Percentiles rank a stretch among this genome's conserved stretches.
Evolutionary conservation across 2,888 invertebrate genomes (phyloP).

Genomic region (Diaphora mendica): DNA sequence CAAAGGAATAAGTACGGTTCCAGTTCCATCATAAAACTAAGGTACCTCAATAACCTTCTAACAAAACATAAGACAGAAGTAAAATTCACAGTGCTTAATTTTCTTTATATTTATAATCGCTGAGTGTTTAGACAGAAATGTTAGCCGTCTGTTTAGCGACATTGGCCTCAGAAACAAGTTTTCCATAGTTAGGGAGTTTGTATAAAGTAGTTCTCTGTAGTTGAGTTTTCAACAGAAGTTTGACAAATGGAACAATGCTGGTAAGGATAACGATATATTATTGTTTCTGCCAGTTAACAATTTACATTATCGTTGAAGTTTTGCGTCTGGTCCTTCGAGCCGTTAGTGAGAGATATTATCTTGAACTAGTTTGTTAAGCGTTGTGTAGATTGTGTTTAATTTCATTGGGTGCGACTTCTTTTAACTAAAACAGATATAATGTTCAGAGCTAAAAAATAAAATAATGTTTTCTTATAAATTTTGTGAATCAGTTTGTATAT

Average conservation of each 20-base stretch:
- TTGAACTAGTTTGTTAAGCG: neutral
- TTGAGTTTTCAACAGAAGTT: slow-evolving; percentile 38
- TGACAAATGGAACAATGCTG: slow-evolving; percentile 35
- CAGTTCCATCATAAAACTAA: neutral
- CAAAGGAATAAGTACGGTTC: too few relatives aligned
- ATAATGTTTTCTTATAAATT: too few relatives aligned
- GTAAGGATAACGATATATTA: slow-evolving; percentile 30
- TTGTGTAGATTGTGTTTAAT: neutral
- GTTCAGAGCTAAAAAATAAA: neutral
- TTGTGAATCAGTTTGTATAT: too few relatives aligned
- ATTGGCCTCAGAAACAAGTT: neutral
- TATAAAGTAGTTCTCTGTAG: slow-evolving; percentile 28
- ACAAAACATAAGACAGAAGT: neutral
- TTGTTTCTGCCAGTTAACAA: slow-evolving; percentile 42
- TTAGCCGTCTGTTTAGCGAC: neutral
- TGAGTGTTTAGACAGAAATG: neutral
- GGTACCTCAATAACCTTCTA: neutral
- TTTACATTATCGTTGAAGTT: slow-evolving; percentile 32
- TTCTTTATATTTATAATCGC: neutral
- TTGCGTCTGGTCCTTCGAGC: neutral
- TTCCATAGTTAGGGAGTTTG: slow-evolving; percentile 5
- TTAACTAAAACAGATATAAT: too few relatives aligned
- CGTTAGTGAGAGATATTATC: slow-evolving; percentile 6
- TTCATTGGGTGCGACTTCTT: neutral
- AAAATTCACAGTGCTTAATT: neutral